Evolutionary conservation across 2,888 invertebrate species (phyloP).

Genomic region (Merodon equestris): DNA sequence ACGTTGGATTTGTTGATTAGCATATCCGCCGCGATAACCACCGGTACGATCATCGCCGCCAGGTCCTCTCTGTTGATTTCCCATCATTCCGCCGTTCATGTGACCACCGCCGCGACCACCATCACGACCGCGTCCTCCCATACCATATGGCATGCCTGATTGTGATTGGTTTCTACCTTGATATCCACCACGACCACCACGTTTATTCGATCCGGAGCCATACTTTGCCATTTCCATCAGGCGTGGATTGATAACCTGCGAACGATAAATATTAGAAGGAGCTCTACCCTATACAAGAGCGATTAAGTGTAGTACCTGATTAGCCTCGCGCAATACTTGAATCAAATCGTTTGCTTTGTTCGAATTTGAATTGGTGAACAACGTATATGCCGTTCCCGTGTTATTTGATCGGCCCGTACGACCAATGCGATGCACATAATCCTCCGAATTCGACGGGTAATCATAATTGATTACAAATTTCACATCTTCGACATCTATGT

Average conservation of each 20-base stretch:
- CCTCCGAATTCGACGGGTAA: constrained; percentile 97
- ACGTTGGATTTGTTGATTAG: constrained; percentile 71
- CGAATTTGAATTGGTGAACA: constrained; percentile 94
- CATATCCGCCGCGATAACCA: constrained; percentile 72
- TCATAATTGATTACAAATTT: constrained; percentile 99
- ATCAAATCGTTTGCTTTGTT: constrained; percentile 95
- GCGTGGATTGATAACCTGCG: constrained; percentile 90
- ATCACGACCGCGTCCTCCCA: constrained; percentile 54
- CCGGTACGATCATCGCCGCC: constrained; percentile 72
- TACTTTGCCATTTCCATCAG: constrained; percentile 85
- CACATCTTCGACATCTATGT: constrained; percentile 97
- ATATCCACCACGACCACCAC: constrained; percentile 63
- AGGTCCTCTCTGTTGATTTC: constrained; percentile 41
- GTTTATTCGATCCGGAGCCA: constrained; percentile 73
- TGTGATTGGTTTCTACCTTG: constrained; percentile 60
- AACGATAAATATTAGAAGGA: not conserved
- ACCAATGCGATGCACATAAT: constrained; percentile 96
- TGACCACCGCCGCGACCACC: constrained; percentile 53
- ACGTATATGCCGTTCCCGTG: constrained; percentile 97
- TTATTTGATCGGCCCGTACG: constrained; percentile 95
- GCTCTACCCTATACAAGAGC: not conserved
- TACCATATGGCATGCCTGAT: constrained; percentile 50
- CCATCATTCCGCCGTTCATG: no score
- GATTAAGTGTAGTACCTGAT: constrained; percentile 82
- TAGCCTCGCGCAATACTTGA: constrained; percentile 94